A percentile compares a stretch with the other conserved stretches of the same genome.
These are phyloP conservation scores for Caenorhabditis sulstoni DNA, from an alignment of 2,888 invertebrate genomes.

Conservation along the genomic window DNA sequence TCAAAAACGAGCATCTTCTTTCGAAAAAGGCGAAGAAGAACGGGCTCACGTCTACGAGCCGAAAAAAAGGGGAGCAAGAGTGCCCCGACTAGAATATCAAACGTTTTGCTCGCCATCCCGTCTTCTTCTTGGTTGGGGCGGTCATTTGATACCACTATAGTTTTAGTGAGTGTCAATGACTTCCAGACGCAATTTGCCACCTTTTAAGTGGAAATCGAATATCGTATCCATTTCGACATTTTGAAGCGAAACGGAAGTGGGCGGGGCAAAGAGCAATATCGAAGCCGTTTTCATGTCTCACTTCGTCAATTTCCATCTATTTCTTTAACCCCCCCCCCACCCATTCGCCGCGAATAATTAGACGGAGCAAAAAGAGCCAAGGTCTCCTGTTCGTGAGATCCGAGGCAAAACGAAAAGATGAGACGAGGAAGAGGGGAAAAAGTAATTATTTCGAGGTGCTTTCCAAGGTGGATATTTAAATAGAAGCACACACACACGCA, in stretches of 20 bases:
- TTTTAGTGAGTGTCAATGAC: conserved; percentile 9
- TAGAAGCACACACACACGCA: conserved; percentile 42
- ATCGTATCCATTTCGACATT: conserved; percentile 34
- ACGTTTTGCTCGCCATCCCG: background rate
- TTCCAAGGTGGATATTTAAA: conserved; percentile 35
- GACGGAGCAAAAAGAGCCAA: background rate
- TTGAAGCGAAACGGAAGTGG: background rate
- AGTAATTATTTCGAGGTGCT: conserved; percentile 51
- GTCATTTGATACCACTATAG: conserved; percentile 42
- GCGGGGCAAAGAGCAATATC: no score
- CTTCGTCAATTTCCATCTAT: conserved; percentile 3
- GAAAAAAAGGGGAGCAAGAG: conserved; percentile 12
- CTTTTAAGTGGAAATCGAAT: conserved; percentile 48
- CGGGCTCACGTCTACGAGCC: background rate
- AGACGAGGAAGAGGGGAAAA: conserved; percentile 19
- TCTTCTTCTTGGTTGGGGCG: background rate
- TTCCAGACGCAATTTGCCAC: conserved; percentile 44
- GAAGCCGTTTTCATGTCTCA: background rate
- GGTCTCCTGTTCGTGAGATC: conserved; percentile 12
- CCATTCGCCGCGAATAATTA: conserved; percentile 17
- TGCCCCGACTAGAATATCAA: conserved; percentile 26
- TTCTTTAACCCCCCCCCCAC: no score
- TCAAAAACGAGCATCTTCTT: conserved; percentile 6
- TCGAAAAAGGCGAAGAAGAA: background rate
- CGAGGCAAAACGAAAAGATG: background rate